Base-by-base conservation (phyloP, 2,113 vertebrate species). In the Rallus limicola region DNA sequence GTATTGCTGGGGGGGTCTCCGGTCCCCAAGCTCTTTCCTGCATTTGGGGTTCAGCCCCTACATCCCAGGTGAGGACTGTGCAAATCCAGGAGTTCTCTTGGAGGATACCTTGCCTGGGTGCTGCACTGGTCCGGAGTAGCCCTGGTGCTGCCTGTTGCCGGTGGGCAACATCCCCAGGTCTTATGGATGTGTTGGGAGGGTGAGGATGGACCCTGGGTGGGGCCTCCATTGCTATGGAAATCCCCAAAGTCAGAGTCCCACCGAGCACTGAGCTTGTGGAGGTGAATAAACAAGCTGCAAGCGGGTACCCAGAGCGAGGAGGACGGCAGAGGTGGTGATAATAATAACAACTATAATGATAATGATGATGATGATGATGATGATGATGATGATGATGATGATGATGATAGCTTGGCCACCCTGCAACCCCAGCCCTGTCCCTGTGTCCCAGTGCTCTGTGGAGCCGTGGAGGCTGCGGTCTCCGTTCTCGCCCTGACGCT, bases 221-320 rank as follows among this genome's bases (percentile, higher is more conserved):
- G 34, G 21, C 15, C 56, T 15, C 71, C 19, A 38, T 44, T 4
- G 12, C 16, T 8, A 6, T 0, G 1, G 17, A 74, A 58, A 52
- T 20, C 28, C 56, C 77, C 75, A 7, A 40, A 62, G 8, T 10
- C 64, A 2, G 38, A 33, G 21, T 20, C n/a, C 50, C 34, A 4
- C 9, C 0, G 8, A n/a, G 16, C 25, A 63, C 1, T 20, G 11
- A 23, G 19, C 8, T 7, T 38, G 24, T 33, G 0, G 9, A 48
- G 63, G 13, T 36, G 12, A 33, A 36, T 44, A 19, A 21, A 65
- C 3, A 7, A 55, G 50, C 10, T 11, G 26, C 50, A 23, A 48
- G 48, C 21, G 10, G 48, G 48, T 23, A 20, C 48, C 48, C 48
- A 48, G 21, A 11, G 48, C 23, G 48, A 48, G 48, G 48, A 48